These are phyloP conservation scores for Epinephelus fuscoguttatus DNA, from an alignment of 2,113 vertebrate species.

Conservation along the genomic window DNA sequence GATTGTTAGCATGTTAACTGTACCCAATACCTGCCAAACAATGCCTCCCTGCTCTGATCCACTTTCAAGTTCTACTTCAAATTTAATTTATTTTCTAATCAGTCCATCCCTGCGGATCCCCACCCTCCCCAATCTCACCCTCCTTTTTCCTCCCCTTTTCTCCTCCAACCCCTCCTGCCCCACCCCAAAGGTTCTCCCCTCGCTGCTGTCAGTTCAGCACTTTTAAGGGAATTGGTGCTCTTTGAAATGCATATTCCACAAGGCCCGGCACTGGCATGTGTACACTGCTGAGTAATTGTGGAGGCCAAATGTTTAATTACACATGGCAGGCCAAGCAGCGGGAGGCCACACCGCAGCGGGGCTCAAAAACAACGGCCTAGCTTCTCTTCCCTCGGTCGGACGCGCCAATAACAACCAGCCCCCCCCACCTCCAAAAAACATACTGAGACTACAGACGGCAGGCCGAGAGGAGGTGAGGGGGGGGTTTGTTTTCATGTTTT, in stretches of 20 bases:
- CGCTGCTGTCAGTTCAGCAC: slow-evolving; percentile 95
- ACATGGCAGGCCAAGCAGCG: slow-evolving; percentile 97
- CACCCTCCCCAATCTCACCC: slow-evolving; percentile 19
- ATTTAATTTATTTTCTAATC: slow-evolving; percentile 92
- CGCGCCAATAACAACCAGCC: slow-evolving; percentile 82
- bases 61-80: slow-evolving; percentile 84
- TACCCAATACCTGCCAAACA: slow-evolving; percentile 59
- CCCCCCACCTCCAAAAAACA: slow-evolving; percentile 54
- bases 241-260: slow-evolving; percentile 97
- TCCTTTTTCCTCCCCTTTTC: slow-evolving; percentile 24
- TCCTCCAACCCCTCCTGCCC: slow-evolving; percentile 57
- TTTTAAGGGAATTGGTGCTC: slow-evolving; percentile 93
- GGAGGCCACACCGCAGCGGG: slow-evolving; percentile 88
- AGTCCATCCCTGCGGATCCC: slow-evolving; percentile 87
- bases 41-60: slow-evolving; percentile 13
- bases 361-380: slow-evolving; percentile 88
- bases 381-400: slow-evolving; percentile 65
- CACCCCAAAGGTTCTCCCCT: slow-evolving; percentile 86
- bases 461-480: slow-evolving; percentile 33
- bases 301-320: slow-evolving; percentile 99
- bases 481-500: slow-evolving; percentile 48
- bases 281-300: slow-evolving; percentile 95
- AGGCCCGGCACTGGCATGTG: slow-evolving; percentile 94
- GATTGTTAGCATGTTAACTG: neutral
- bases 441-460: slow-evolving; percentile 58